Base-by-base conservation (phyloP, 2,113 vertebrate genomes). In the Natator depressus region DNA sequence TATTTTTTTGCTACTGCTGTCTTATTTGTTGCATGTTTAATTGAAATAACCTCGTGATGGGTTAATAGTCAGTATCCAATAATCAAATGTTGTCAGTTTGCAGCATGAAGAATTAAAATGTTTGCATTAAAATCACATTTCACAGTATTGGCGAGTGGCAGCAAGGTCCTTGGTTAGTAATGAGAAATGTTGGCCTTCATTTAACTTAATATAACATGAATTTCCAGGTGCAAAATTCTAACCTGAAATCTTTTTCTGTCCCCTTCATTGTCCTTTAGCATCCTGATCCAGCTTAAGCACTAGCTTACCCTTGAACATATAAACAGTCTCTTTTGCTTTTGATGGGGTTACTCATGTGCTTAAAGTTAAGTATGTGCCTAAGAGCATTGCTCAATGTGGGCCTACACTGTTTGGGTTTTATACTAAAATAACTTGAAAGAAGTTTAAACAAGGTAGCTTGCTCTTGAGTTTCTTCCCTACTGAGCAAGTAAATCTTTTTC, bases 351-450 rank as follows among this genome's bases (percentile, higher is more conserved):
- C 35, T 69, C 35, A 2, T 65, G 62, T 65, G 7, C 84, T 95
- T 90, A 84, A 5, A 38, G 27, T 80, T 94, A 90, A 95, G 93
- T 83, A 0, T 0, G 17, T 83, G 51, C 72, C 91, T 94, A 85
- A 85, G 49, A 69, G 76, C 93, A 90, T 80, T 96, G 91, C 97
- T 97, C 95, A 94, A 91, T 91, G 90, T 75, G 79, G 91, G 95
- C 92, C 94, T 96, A 91, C 83, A 7, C 38, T 25, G 85, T 95
- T 90, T 35, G 92, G 93, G 89, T 90, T 88, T 51, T 76, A 72
- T 38, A 25, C 0, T n/a, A 81, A 89, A 84, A 93, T 76, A 84
- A 31, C 89, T 87, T 95, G 87, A 69, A 93, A 79, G 75, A 91
- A 87, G 38, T 10, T 53, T n/a, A 46, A 78, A 47, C 42, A 10